Evolutionary conservation across 2,797 vertebrate genomes (phyloP).

Genomic region (Epinephelus malabaricus): DNA sequence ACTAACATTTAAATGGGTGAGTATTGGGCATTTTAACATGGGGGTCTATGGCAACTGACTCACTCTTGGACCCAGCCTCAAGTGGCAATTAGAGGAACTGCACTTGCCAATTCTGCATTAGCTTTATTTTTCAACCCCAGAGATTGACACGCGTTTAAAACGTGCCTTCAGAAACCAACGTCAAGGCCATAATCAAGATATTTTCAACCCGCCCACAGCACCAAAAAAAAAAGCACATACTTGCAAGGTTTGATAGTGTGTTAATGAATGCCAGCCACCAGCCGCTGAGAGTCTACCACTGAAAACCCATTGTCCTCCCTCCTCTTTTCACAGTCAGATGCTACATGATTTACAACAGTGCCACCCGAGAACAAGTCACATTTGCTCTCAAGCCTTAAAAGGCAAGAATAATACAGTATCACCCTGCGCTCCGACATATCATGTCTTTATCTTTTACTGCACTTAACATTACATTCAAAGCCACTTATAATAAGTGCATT

Average conservation of each 20-base stretch:
- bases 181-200: background rate
- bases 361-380: background rate
- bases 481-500: background rate
- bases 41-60: no score
- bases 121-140: no score
- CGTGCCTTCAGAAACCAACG: background rate
- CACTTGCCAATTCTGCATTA: no score
- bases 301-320: background rate
- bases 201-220: background rate
- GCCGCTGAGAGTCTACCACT: conserved; percentile 1
- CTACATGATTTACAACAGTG: background rate
- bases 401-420: background rate
- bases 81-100: no score
- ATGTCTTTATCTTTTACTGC: background rate
- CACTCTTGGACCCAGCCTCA: no score
- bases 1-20: no score
- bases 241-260: background rate
- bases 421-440: no score
- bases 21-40: no score
- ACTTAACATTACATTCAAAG: background rate
- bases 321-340: conserved; percentile 13
- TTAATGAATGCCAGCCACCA: conserved; percentile 16
- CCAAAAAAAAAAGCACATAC: background rate
- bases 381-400: background rate
- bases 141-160: background rate